A percentile compares a stretch with the other conserved stretches of the same genome.
These are phyloP conservation scores for Chelon labrosus DNA, from an alignment of 2,797 vertebrate genomes.

Conservation along the genomic window DNA sequence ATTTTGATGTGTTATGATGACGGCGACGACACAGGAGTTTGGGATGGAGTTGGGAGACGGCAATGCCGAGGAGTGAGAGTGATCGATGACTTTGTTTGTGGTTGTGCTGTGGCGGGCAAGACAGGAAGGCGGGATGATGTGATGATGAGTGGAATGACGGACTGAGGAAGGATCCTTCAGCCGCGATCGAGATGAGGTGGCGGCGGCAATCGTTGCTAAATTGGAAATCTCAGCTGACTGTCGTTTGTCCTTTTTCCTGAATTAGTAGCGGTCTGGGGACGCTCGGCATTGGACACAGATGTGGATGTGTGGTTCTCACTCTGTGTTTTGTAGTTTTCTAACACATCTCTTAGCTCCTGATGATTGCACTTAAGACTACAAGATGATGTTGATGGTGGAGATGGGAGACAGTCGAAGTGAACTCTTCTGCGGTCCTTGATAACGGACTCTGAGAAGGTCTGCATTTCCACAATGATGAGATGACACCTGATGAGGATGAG, in stretches of 20 bases:
- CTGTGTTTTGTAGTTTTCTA: not conserved
- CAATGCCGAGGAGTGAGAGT: not conserved
- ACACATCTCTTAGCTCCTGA: not conserved
- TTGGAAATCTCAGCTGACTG: slow-evolving; percentile 4
- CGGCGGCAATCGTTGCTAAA: too few relatives aligned
- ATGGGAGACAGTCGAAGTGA: not conserved
- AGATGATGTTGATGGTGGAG: slow-evolving; percentile 13
- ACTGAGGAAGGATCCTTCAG: too few relatives aligned
- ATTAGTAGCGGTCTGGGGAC: too few relatives aligned
- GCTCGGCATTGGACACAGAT: too few relatives aligned
- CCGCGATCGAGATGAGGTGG: not conserved
- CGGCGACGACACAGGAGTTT: not conserved
- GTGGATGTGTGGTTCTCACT: not conserved
- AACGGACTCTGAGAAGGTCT: not conserved
- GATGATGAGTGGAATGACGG: slow-evolving; percentile 21
- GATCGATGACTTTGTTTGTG: slow-evolving; percentile 12
- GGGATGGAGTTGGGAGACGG: not conserved
- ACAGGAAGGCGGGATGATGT: slow-evolving; percentile 1
- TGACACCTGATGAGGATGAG: slow-evolving; percentile 36
- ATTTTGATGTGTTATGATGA: not conserved
- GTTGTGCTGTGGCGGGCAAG: not conserved
- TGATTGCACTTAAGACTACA: not conserved
- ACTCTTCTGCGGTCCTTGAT: slow-evolving; percentile 13
- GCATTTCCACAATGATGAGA: slow-evolving; percentile 8
- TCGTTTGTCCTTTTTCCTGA: not conserved